phyloP scores from a whole-genome alignment of 1,140 invertebrate species.

The Leptinotarsa undecemlineata region DNA sequence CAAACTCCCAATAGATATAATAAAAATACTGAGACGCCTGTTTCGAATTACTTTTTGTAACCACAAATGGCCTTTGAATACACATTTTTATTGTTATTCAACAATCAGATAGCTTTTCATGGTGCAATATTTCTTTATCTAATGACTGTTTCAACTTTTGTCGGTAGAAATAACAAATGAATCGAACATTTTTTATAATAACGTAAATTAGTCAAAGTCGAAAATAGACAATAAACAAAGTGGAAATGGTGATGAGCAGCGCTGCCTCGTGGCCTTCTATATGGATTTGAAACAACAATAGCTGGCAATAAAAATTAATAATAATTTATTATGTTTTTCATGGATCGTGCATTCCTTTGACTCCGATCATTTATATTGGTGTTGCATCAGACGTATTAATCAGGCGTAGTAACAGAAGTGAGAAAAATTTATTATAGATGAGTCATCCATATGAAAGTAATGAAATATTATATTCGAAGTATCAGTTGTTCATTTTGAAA shows the following conservation, averaged over 20 bases:
- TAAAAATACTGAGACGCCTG: neutral
- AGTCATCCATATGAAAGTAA: too few species aligned
- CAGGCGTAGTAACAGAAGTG: neutral
- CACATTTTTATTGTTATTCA: slow-evolving; percentile 22
- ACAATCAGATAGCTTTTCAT: slow-evolving; percentile 12
- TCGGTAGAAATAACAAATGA: slow-evolving; percentile 17
- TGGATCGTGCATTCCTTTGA: neutral
- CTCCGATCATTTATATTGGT: slow-evolving; percentile 1
- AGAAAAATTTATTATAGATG: neutral
- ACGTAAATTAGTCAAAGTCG: slow-evolving; percentile 15
- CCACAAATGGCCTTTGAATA: slow-evolving; percentile 18
- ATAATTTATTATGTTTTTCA: slow-evolving; percentile 14
- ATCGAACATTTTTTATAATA: slow-evolving; percentile 6
- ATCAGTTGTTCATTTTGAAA: too few species aligned
- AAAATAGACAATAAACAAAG: slow-evolving; percentile 18
- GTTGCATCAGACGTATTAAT: slow-evolving; percentile 1
- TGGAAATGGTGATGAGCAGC: slow-evolving; percentile 9
- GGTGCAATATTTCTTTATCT: slow-evolving; percentile 11
- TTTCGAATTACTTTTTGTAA: slow-evolving; percentile 20
- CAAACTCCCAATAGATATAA: neutral
- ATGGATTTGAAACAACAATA: slow-evolving; percentile 14
- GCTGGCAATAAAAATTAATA: slow-evolving; percentile 10
- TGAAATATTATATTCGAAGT: too few species aligned
- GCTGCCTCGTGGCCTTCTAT: neutral
- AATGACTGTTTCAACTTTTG: slow-evolving; percentile 16